phyloP scores from a whole-genome alignment of 2,113 vertebrate species.

The Tauraco erythrolophus region DNA sequence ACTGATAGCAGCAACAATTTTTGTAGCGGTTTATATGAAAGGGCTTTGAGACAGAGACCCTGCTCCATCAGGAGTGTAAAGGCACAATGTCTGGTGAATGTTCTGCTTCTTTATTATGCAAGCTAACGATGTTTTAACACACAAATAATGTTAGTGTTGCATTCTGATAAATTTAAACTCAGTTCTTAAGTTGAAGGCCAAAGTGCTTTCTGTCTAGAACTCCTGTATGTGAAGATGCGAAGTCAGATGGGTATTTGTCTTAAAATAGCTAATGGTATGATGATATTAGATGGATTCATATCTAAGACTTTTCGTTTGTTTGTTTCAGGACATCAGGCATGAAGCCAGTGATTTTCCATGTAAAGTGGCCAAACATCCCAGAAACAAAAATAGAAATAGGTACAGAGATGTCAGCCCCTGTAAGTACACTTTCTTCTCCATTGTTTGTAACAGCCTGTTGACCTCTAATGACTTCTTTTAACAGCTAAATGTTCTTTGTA shows the following conservation, averaged over 20 bases:
- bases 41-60: background rate
- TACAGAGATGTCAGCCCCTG: constrained; percentile 99
- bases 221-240: background rate
- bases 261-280: background rate
- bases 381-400: constrained; percentile 96
- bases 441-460: background rate
- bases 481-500: background rate
- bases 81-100: background rate
- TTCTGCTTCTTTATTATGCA: background rate
- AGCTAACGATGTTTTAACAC: background rate
- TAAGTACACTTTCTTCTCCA: constrained; percentile 78
- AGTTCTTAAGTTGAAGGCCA: background rate
- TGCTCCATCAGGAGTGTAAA: background rate
- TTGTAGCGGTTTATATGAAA: background rate
- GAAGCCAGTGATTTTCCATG: constrained; percentile 96
- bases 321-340: constrained; percentile 89
- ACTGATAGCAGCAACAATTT: background rate
- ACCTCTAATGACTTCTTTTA: background rate
- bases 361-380: constrained; percentile 91
- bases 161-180: background rate
- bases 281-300: background rate
- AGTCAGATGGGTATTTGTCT: background rate
- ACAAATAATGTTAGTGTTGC: background rate
- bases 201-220: background rate
- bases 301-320: background rate